Base-by-base conservation (phyloP, 2,888 invertebrate species). In the Parapristionchus giblindavisi region DNA sequence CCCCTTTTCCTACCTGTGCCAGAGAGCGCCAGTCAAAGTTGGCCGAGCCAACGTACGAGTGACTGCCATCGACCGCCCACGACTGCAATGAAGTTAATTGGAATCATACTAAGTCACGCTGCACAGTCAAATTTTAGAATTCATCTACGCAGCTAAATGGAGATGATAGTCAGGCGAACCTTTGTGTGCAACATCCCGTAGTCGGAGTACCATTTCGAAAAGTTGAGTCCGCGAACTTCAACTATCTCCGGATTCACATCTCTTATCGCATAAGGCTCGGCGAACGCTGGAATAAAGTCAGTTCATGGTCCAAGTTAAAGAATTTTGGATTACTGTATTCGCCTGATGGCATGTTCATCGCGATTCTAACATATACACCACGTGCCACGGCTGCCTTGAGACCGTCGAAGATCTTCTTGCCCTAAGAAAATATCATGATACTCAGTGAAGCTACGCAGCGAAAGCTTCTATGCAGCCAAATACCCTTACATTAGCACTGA, bases 11-110 rank as follows among this genome's bases (percentile, higher is more conserved):
- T 34, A 93, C 94, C 77, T 83, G 80, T 0, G 95, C 94, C 14
- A 97, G 91, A 0, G 96, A 93, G 81, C 96, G 91, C 96, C 96
- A 98, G 89, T 98, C 97, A 93, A 96, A 94, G 89, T 98, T 98
- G 17, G 97, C 96, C 88, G 96, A 87, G 63, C 98, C 98, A 68
- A 98, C 91, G 89, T 96, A 99, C 83, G 95, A 92, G 89, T 96
- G 94, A 83, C 91, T 91, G 75, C 92, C 91, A 89, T 98, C 98
- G 51, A 95, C 91, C 27, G 97, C 91, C 95, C 95, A 96, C 81
- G 97, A 91, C 90, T 98, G 66, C 11, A 66, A 32, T 29, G 34
- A 60, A 36, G n/a, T n/a, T n/a, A n/a, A n/a, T n/a, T n/a, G n/a
- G n/a, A n/a, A n/a, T n/a, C n/a, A n/a, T n/a, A n/a, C n/a, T n/a